A percentile compares a stretch with the other conserved stretches of the same genome.
phyloP scores from a whole-genome alignment of 1,140 invertebrate genomes.

The Myzus persicae region DNA sequence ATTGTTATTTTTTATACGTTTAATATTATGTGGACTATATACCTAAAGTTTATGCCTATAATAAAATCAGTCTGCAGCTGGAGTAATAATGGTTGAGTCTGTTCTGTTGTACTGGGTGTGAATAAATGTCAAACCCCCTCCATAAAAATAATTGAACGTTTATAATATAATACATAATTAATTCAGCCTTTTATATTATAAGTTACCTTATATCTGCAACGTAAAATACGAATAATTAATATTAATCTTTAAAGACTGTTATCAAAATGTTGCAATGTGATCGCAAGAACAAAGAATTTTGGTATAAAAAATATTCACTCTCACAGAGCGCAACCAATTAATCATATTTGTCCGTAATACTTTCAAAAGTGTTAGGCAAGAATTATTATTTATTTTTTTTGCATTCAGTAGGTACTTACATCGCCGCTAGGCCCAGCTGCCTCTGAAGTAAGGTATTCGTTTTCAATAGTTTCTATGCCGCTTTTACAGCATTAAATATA shows the following conservation, averaged over 20 bases:
- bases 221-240: neutral
- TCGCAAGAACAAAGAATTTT: neutral
- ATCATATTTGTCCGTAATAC: neutral
- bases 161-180: neutral
- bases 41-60: too few relatives aligned
- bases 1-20: too few relatives aligned
- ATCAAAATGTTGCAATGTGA: neutral
- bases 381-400: neutral
- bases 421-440: neutral
- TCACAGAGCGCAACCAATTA: neutral
- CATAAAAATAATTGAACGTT: neutral
- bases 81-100: neutral
- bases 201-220: neutral
- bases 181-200: neutral
- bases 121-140: neutral
- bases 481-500: neutral
- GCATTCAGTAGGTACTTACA: neutral
- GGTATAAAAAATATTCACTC: neutral
- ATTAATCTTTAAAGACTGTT: constrained; percentile 11
- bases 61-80: too few relatives aligned
- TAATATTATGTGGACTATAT: too few relatives aligned
- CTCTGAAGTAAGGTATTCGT: neutral
- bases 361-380: neutral
- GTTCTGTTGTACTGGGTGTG: neutral
- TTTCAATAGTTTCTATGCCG: neutral